A percentile compares a stretch with the other conserved stretches of the same genome.
Conservation (phyloP, 1,140 invertebrate genomes). For the Lepidurus apus region DNA sequence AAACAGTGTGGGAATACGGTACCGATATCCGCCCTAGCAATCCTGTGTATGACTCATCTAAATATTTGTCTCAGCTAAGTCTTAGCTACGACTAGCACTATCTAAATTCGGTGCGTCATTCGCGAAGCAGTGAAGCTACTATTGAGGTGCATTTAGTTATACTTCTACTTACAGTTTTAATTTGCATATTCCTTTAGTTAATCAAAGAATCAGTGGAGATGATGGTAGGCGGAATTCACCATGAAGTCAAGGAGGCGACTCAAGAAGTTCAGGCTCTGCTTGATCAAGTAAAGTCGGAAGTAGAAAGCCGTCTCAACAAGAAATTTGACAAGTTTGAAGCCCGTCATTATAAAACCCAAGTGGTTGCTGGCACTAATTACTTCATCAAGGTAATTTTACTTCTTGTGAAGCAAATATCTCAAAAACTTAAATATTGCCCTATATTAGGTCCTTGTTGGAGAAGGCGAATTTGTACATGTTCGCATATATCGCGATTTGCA, state of each 20-base stretch:
- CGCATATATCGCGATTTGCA: conserved; percentile 32
- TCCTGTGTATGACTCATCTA: no score
- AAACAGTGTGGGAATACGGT: no score
- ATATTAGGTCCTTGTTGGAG: conserved; percentile 24
- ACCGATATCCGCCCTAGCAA: no score
- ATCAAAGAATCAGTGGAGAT: not conserved
- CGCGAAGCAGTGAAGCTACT: no score
- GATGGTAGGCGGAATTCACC: conserved; percentile 28
- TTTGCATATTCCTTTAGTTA: no score
- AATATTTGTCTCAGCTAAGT: no score
- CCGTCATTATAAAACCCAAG: conserved; percentile 27
- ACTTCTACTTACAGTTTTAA: no score
- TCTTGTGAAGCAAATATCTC: not conserved
- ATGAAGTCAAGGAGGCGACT: conserved; percentile 22
- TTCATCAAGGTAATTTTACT: conserved; percentile 25
- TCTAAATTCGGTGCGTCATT: no score
- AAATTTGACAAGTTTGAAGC: conserved; percentile 29
- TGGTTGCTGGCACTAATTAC: conserved; percentile 31
- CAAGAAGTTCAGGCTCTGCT: conserved; percentile 28
- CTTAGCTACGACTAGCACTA: no score
- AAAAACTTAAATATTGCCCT: not conserved
- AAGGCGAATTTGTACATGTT: conserved; percentile 27
- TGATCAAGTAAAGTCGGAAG: conserved; percentile 28
- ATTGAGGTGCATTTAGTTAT: no score
- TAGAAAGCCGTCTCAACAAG: conserved; percentile 26